These are phyloP conservation scores for Typhlichthys subterraneus DNA, from an alignment of 2,797 vertebrate species.

Conservation along the genomic window DNA sequence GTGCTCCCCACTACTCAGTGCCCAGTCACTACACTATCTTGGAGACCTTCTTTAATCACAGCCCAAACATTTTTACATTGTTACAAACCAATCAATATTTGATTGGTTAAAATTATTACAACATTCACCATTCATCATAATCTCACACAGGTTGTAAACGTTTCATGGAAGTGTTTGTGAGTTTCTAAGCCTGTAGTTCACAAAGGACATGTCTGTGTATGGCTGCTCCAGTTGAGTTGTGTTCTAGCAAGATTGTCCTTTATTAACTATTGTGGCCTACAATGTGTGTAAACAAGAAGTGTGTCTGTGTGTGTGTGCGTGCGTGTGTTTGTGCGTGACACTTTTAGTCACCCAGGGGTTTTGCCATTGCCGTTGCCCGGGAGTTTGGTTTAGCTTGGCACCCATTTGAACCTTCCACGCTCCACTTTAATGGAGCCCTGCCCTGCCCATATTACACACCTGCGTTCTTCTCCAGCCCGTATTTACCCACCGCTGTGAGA, in stretches of 20 bases:
- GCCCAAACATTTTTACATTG: too few species aligned
- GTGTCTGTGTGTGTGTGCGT: constrained; percentile 15
- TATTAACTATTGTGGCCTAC: constrained; percentile 13
- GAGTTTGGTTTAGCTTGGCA: constrained; percentile 59
- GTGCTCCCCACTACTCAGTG: too few species aligned
- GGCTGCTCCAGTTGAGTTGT: constrained; percentile 17
- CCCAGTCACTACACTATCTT: too few species aligned
- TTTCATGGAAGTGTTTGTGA: too few species aligned
- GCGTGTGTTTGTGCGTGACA: constrained; percentile 16
- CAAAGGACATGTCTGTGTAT: too few species aligned
- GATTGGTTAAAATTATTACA: too few species aligned
- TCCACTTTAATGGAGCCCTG: constrained; percentile 36
- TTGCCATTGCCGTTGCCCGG: constrained; percentile 9
- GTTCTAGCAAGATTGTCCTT: constrained; percentile 14
- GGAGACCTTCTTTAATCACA: too few species aligned
- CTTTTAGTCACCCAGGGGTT: constrained; percentile 16
- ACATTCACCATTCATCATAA: too few species aligned
- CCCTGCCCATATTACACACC: constrained; percentile 23
- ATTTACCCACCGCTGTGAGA: not conserved
- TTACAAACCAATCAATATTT: too few species aligned
- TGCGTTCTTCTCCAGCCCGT: constrained; percentile 18
- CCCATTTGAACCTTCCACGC: constrained; percentile 35
- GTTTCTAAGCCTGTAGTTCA: too few species aligned
- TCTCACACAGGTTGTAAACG: too few species aligned
- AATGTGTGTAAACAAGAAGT: constrained; percentile 39